phyloP scores from a whole-genome alignment of 2,888 invertebrate species.

The Folsomia candida region DNA sequence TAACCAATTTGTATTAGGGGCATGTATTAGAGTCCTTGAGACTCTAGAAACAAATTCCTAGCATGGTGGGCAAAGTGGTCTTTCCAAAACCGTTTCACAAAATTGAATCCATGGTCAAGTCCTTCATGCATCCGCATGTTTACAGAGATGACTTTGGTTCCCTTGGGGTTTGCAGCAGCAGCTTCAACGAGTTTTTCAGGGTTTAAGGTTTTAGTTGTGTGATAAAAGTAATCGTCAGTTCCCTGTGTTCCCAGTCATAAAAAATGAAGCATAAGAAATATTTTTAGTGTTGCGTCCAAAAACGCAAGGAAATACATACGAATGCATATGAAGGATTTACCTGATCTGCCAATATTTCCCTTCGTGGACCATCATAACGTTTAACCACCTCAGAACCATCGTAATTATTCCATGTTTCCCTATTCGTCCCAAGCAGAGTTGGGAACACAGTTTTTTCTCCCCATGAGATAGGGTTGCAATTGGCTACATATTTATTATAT shows the following conservation, averaged over 20 bases:
- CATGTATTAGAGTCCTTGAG: constrained; percentile 16
- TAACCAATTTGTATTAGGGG: no score
- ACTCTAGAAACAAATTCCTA: constrained; percentile 2
- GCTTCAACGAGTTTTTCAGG: constrained; percentile 28
- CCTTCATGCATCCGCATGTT: constrained; percentile 30
- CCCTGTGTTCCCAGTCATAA: constrained; percentile 11
- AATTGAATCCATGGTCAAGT: constrained; percentile 25
- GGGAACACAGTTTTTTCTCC: constrained; percentile 75
- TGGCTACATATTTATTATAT: no score
- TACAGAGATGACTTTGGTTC: constrained; percentile 29
- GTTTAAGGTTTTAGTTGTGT: constrained; percentile 29
- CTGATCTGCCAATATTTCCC: constrained; percentile 65
- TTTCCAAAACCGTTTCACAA: constrained; percentile 34
- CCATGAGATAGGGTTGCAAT: constrained; percentile 86
- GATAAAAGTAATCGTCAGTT: constrained; percentile 27
- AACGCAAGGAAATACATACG: no score
- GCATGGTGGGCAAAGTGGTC: constrained; percentile 35
- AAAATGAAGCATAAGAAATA: background rate
- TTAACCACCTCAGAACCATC: constrained; percentile 82
- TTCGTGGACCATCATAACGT: constrained; percentile 75
- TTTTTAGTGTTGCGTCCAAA: background rate
- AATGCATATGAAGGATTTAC: no score
- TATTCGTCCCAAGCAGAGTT: constrained; percentile 68
- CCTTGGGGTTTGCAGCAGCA: constrained; percentile 31
- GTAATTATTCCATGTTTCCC: constrained; percentile 69